phyloP scores from a whole-genome alignment of 2,888 invertebrate species.

The Masnerella sp. region DNA sequence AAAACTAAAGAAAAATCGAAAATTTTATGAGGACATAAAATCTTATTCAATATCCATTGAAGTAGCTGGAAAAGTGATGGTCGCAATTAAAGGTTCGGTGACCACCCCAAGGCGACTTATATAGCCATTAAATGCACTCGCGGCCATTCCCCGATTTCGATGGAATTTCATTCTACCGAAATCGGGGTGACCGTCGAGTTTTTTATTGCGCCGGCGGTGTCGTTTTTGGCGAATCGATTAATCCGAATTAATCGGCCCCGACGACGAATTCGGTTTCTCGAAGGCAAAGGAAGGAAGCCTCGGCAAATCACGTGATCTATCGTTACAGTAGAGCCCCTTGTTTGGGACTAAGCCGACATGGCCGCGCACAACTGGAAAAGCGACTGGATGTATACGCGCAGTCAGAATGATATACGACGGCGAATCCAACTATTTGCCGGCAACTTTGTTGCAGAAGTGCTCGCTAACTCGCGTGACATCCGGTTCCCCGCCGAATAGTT shows the following conservation, averaged over 20 bases:
- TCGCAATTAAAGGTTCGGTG: slow-evolving; percentile 31
- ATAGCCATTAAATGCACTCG: slow-evolving; percentile 49
- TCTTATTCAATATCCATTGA: slow-evolving; percentile 34
- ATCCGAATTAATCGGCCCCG: slow-evolving; percentile 44
- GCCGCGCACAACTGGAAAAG: slow-evolving; percentile 59
- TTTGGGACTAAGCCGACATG: slow-evolving; percentile 60
- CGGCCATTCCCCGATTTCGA: too few relatives aligned
- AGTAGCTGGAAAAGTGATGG: slow-evolving; percentile 14
- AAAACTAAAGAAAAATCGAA: too few relatives aligned
- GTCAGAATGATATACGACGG: slow-evolving; percentile 67
- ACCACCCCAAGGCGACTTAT: slow-evolving; percentile 39
- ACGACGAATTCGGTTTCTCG: slow-evolving; percentile 46
- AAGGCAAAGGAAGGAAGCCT: slow-evolving; percentile 41
- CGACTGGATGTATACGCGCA: slow-evolving; percentile 61
- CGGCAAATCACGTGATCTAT: slow-evolving; percentile 61
- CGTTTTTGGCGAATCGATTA: slow-evolving; percentile 44
- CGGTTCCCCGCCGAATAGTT: slow-evolving; percentile 60
- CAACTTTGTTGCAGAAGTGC: slow-evolving; percentile 62
- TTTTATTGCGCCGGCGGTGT: neutral
- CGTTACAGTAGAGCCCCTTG: slow-evolving; percentile 50
- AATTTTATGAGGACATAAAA: slow-evolving; percentile 27
- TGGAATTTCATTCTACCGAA: slow-evolving; percentile 3
- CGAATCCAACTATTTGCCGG: slow-evolving; percentile 68
- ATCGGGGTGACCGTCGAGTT: neutral
- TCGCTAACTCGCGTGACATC: slow-evolving; percentile 57